phyloP scores from a whole-genome alignment of 2,888 invertebrate species.

The Cheilosia vulpina region DNA sequence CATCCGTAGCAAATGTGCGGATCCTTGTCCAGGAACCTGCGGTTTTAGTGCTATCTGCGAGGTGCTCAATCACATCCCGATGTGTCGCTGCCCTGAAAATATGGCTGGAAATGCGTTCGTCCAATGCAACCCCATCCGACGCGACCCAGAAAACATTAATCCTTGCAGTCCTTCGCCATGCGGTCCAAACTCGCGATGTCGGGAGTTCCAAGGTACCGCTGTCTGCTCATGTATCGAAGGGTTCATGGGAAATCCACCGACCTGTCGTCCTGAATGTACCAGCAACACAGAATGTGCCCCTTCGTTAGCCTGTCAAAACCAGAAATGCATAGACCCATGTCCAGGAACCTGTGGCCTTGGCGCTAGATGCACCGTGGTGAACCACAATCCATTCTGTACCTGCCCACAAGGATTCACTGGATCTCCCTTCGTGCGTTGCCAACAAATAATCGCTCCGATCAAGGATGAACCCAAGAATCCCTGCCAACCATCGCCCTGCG shows the following conservation, averaged over 20 bases:
- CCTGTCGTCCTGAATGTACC: slow-evolving; percentile 91
- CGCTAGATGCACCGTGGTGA: slow-evolving; percentile 89
- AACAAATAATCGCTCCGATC: slow-evolving; percentile 82
- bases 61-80: slow-evolving; percentile 90
- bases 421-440: slow-evolving; percentile 90
- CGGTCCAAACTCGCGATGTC: slow-evolving; percentile 91
- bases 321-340: slow-evolving; percentile 92
- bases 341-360: slow-evolving; percentile 90
- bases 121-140: slow-evolving; percentile 82
- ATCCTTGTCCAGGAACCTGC: slow-evolving; percentile 92
- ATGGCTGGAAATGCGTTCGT: slow-evolving; percentile 90
- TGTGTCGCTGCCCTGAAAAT: slow-evolving; percentile 89
- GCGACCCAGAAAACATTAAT: slow-evolving; percentile 83
- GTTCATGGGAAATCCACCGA: slow-evolving; percentile 90
- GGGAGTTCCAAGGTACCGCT: slow-evolving; percentile 84
- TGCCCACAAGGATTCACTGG: slow-evolving; percentile 89
- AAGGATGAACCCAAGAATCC: slow-evolving; percentile 80
- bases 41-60: slow-evolving; percentile 90
- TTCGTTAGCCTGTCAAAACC: slow-evolving; percentile 90
- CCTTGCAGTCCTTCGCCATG: slow-evolving; percentile 90
- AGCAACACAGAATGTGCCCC: slow-evolving; percentile 90
- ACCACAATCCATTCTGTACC: slow-evolving; percentile 91
- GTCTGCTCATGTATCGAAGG: slow-evolving; percentile 90
- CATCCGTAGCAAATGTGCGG: slow-evolving; percentile 88
- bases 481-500: slow-evolving; percentile 85